Conservation (phyloP, 2,888 invertebrate genomes). For the Drosophila mettleri region DNA sequence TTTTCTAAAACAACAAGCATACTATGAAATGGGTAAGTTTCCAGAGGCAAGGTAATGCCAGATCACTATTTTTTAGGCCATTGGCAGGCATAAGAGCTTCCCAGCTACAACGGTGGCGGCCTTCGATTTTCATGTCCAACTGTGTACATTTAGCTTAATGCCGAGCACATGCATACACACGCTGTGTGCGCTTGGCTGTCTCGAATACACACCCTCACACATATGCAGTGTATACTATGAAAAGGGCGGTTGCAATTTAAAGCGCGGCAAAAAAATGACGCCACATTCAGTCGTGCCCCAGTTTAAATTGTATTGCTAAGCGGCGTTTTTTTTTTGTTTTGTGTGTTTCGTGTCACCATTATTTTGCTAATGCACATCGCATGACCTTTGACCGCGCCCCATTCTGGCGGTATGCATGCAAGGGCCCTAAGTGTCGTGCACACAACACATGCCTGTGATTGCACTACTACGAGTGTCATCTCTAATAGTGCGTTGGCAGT, state of each 20-base stretch:
- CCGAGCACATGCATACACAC: not conserved
- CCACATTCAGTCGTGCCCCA: conserved; percentile 17
- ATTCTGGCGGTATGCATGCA: not conserved
- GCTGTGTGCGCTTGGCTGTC: conserved; percentile 7
- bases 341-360: not conserved
- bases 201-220: conserved; percentile 9
- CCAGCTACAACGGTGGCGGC: conserved; percentile 29
- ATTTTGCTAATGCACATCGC: conserved; percentile 7
- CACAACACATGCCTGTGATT: not conserved
- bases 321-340: conserved; percentile 1
- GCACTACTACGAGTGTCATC: not conserved
- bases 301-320: conserved; percentile 11
- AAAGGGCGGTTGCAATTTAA: conserved; percentile 37
- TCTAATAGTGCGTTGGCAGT: conserved; percentile 8
- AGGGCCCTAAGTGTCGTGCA: not conserved
- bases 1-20: conserved; percentile 36
- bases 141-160: conserved; percentile 22
- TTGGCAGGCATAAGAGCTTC: conserved; percentile 10
- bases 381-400: conserved; percentile 25
- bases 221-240: conserved; percentile 12
- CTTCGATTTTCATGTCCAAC: conserved; percentile 35
- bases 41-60: conserved; percentile 9
- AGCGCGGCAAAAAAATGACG: conserved; percentile 38
- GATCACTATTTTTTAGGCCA: conserved; percentile 3
- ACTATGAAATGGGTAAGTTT: conserved; percentile 71